Percentiles rank a stretch among this genome's conserved stretches.
Evolutionary conservation across 2,113 vertebrate species (phyloP).

Genomic region (Aramus guarauna): DNA sequence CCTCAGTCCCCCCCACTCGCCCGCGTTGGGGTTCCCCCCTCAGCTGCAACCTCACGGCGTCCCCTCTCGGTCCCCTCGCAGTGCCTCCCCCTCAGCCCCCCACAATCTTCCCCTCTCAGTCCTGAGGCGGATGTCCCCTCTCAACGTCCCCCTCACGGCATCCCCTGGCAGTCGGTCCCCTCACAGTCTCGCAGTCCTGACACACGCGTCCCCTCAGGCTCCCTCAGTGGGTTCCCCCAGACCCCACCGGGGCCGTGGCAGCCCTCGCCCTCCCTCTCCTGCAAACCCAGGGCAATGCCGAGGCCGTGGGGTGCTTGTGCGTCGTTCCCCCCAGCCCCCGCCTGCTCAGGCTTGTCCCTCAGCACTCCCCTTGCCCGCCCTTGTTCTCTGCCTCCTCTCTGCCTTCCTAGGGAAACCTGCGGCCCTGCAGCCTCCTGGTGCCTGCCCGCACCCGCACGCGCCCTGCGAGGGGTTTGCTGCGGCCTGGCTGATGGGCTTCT

Average conservation of each 20-base stretch:
- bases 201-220: background rate
- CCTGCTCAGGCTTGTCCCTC: background rate
- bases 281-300: fast-evolving
- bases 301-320: background rate
- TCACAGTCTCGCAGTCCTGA: background rate
- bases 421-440: background rate
- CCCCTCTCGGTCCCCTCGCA: background rate
- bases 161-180: background rate
- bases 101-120: background rate
- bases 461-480: background rate
- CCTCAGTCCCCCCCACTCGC: background rate
- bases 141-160: background rate
- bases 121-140: too few relatives aligned
- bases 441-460: background rate
- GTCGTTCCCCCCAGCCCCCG: too few relatives aligned
- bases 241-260: background rate
- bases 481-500: background rate
- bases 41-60: background rate
- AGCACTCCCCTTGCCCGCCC: background rate
- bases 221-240: background rate
- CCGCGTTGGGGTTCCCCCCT: too few relatives aligned
- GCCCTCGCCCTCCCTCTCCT: background rate
- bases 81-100: background rate
- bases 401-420: background rate
- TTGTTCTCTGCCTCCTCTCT: background rate